phyloP scores from a whole-genome alignment of 2,797 vertebrate species.

The Microchirus variegatus region DNA sequence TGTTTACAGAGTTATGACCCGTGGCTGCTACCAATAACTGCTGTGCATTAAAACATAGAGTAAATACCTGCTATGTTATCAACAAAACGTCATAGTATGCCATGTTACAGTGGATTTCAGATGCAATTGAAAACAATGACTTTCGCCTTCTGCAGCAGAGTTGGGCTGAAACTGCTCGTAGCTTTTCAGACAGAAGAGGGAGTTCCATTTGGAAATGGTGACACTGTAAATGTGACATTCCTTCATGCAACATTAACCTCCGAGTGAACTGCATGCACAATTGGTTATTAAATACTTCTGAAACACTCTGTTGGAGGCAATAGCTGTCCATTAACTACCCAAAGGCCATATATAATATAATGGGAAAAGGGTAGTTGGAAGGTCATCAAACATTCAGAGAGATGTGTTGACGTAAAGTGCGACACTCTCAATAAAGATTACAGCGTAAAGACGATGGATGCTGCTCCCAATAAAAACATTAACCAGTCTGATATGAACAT shows the following conservation, averaged over 20 bases:
- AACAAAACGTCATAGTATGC: conserved; percentile 3
- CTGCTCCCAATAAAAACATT: conserved; percentile 14
- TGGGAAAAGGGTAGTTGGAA: conserved; percentile 72
- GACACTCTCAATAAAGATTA: conserved; percentile 20
- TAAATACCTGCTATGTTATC: not conserved
- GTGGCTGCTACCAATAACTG: conserved; percentile 25
- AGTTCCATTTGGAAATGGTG: conserved; percentile 80
- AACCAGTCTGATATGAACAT: too few species aligned
- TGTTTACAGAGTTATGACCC: conserved; percentile 19
- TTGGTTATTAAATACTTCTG: conserved; percentile 87
- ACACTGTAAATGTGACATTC: conserved; percentile 86
- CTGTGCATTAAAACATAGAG: not conserved
- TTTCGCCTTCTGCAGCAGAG: conserved; percentile 27
- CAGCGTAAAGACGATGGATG: conserved; percentile 25
- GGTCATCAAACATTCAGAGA: conserved; percentile 71
- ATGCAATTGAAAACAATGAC: conserved; percentile 11
- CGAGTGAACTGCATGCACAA: conserved; percentile 84
- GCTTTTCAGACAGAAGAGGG: conserved; percentile 59
- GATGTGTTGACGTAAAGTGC: conserved; percentile 46
- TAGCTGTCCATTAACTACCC: conserved; percentile 80
- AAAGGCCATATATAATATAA: conserved; percentile 73
- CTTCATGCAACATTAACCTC: conserved; percentile 87
- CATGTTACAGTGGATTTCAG: not conserved
- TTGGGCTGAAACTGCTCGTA: conserved; percentile 50
- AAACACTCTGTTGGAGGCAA: conserved; percentile 81